phyloP scores from a whole-genome alignment of 1,140 invertebrate species.

The Octopus bimaculoides region DNA sequence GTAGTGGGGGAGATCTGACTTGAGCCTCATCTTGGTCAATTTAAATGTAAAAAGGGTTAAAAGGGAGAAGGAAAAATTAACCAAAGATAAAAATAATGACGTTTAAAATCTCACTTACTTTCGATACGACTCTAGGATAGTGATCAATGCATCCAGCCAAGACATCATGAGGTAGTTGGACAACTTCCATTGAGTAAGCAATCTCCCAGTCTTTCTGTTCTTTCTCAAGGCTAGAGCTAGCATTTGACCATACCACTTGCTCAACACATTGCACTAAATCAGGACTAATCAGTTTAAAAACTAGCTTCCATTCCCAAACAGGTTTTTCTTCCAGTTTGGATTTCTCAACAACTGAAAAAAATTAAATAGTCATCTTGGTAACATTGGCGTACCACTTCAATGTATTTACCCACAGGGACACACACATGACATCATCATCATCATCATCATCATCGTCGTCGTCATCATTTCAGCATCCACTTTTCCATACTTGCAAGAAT shows the following conservation, averaged over 20 bases:
- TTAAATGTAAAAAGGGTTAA: no score
- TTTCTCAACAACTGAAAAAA: constrained; percentile 43
- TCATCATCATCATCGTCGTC: no score
- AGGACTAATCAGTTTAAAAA: constrained; percentile 45
- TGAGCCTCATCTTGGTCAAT: no score
- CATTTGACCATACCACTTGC: constrained; percentile 30
- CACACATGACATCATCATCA: no score
- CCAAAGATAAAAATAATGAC: background rate
- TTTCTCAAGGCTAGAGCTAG: constrained; percentile 28
- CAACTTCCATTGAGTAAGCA: constrained; percentile 28
- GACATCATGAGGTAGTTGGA: constrained; percentile 26
- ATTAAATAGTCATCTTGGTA: no score
- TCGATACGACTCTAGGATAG: constrained; percentile 46
- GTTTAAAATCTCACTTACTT: constrained; percentile 28
- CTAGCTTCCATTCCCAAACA: constrained; percentile 49
- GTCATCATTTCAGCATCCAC: no score
- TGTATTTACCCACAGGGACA: no score
- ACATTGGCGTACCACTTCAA: no score
- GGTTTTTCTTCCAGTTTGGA: constrained; percentile 41
- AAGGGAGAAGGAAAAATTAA: no score
- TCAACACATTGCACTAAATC: constrained; percentile 42
- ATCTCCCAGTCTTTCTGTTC: constrained; percentile 36
- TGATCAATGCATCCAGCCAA: constrained; percentile 40
- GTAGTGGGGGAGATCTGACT: no score
- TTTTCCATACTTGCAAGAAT: no score